Percentiles rank a stretch among this genome's conserved stretches.
phyloP scores from a whole-genome alignment of 2,113 vertebrate genomes.

The Megaceryle torquata region DNA sequence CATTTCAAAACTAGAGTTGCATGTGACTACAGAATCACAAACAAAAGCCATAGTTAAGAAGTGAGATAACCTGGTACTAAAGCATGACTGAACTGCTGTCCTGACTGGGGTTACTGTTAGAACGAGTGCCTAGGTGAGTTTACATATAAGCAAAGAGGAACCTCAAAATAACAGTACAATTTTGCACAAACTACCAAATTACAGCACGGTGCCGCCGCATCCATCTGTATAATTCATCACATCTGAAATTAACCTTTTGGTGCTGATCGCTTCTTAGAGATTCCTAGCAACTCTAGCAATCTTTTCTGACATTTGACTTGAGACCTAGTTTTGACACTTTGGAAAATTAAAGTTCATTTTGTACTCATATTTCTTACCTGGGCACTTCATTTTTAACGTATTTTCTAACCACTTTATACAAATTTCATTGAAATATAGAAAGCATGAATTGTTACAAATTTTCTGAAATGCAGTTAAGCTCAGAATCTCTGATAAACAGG shows the following conservation, averaged over 20 bases:
- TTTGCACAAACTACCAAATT: neutral
- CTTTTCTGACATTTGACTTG: neutral
- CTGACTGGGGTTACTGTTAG: neutral
- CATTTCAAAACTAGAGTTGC: neutral
- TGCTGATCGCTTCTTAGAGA: neutral
- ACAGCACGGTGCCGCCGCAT: neutral
- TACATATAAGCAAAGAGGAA: neutral
- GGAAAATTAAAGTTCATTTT: neutral
- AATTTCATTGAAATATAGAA: neutral
- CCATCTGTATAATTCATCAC: neutral
- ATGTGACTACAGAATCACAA: neutral
- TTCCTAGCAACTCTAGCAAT: neutral
- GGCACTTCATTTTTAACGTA: neutral
- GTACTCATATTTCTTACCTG: neutral
- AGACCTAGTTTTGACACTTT: neutral
- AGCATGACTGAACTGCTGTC: neutral
- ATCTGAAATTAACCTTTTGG: neutral
- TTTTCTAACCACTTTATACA: neutral
- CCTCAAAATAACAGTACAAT: neutral
- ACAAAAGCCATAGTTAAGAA: neutral
- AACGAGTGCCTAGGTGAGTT: neutral
- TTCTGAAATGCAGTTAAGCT: neutral
- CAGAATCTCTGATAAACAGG: neutral
- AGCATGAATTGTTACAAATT: neutral
- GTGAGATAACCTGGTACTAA: neutral